Evolutionary conservation across 2,113 vertebrate genomes (phyloP).

Genomic region (Eclectus roratus): DNA sequence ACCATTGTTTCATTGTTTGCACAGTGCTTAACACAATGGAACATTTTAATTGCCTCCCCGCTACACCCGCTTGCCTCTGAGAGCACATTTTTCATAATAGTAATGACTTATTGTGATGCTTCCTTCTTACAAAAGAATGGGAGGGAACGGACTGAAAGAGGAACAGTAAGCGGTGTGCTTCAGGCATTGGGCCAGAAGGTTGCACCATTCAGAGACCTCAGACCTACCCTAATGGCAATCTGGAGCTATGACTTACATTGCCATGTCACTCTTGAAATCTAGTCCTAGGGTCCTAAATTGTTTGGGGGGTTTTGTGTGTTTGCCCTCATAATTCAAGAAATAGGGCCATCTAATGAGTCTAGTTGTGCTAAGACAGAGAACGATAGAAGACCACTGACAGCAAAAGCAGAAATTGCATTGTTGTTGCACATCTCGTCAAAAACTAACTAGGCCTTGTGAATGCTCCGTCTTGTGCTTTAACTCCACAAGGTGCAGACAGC

Average conservation of each 20-base stretch:
- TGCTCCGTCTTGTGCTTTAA: not conserved
- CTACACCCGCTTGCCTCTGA: not conserved
- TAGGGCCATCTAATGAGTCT: not conserved
- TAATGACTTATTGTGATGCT: not conserved
- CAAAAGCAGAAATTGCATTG: not conserved
- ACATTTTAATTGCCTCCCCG: slow-evolving; percentile 32
- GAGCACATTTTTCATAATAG: not conserved
- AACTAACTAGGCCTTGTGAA: not conserved
- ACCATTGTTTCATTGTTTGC: slow-evolving; percentile 26
- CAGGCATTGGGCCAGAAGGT: not conserved
- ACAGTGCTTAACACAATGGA: slow-evolving; percentile 5
- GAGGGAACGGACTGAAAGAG: not conserved
- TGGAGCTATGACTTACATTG: not conserved
- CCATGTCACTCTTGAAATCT: not conserved
- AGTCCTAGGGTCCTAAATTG: not conserved
- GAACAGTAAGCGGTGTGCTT: not conserved
- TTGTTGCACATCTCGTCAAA: not conserved
- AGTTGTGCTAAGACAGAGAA: not conserved
- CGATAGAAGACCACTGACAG: not conserved
- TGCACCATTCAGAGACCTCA: not conserved
- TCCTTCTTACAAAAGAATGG: not conserved
- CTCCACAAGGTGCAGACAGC: not conserved
- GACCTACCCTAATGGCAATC: not conserved
- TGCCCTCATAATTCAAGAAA: not conserved
- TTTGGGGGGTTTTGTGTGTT: not conserved